Conservation (phyloP, 2,797 vertebrate species). For the Sparidentex hasta region DNA sequence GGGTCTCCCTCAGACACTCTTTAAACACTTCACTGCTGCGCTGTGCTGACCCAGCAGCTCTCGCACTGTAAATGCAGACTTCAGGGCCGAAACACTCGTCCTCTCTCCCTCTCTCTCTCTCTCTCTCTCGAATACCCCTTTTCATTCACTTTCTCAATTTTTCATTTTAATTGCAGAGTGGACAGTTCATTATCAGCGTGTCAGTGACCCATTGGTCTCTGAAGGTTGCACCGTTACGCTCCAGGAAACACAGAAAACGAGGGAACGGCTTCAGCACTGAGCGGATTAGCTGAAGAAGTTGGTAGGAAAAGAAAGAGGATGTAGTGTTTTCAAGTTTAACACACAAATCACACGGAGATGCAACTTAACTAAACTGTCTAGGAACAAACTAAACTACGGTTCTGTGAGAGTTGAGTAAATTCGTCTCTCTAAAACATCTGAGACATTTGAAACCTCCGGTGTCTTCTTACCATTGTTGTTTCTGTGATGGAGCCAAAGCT, state of each 20-base stretch:
- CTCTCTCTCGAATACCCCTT: conserved; percentile 29
- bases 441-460: conserved; percentile 4
- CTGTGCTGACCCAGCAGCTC: conserved; percentile 72
- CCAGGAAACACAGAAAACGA: conserved; percentile 72
- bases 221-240: conserved; percentile 80
- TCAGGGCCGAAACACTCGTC: conserved; percentile 25
- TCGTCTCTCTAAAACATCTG: neutral
- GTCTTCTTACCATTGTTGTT: conserved; percentile 93
- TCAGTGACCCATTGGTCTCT: conserved; percentile 83
- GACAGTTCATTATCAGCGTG: conserved; percentile 85
- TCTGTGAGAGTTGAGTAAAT: neutral
- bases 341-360: neutral
- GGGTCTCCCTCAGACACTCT: conserved; percentile 49
- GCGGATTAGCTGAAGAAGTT: conserved; percentile 53
- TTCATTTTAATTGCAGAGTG: conserved; percentile 85
- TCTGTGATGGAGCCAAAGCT: conserved; percentile 96
- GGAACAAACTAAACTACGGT: neutral
- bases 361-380: neutral
- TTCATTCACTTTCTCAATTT: conserved; percentile 78
- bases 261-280: conserved; percentile 50
- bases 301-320: conserved; percentile 4
- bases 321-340: conserved; percentile 1
- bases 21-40: conserved; percentile 55
- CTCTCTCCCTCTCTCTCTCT: conserved; percentile 20
- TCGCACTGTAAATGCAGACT: conserved; percentile 52